These are phyloP conservation scores for Isotomurus palustris DNA, from an alignment of 2,888 invertebrate species.

Conservation along the genomic window DNA sequence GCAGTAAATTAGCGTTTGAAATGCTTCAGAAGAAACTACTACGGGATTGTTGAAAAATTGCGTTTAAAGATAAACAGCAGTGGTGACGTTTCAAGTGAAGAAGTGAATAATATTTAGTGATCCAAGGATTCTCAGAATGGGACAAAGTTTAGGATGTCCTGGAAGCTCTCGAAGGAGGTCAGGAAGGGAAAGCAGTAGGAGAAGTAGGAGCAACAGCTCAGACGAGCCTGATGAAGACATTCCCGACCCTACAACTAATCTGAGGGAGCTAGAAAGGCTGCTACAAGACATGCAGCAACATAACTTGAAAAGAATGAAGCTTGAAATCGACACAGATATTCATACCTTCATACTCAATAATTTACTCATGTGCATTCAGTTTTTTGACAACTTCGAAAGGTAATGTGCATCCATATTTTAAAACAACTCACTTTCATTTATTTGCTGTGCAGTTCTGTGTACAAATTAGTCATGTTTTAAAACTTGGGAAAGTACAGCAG, in stretches of 20 bases:
- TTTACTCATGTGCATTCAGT: slow-evolving; percentile 68
- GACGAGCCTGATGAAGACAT: slow-evolving; percentile 1
- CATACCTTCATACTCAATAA: slow-evolving; percentile 72
- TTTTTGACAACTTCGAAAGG: slow-evolving; percentile 74
- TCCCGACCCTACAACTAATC: not conserved
- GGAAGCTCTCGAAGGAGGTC: not conserved
- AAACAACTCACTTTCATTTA: not conserved
- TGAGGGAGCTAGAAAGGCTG: too few relatives aligned
- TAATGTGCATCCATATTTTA: slow-evolving; percentile 48
- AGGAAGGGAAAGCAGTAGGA: not conserved
- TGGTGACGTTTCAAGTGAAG: too few relatives aligned
- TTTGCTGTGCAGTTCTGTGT: too few relatives aligned
- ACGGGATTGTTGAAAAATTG: too few relatives aligned
- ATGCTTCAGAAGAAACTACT: too few relatives aligned
- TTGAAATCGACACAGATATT: slow-evolving; percentile 59
- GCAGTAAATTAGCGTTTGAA: too few relatives aligned
- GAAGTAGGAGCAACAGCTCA: not conserved
- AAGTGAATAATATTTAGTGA: too few relatives aligned
- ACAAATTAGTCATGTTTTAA: too few relatives aligned
- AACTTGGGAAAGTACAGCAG: too few relatives aligned
- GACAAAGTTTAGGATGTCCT: not conserved
- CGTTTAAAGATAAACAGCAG: too few relatives aligned
- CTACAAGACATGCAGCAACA: slow-evolving; percentile 52
- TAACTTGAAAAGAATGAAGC: slow-evolving; percentile 57
- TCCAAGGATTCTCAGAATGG: too few relatives aligned